Base-by-base conservation (phyloP, 2,113 vertebrate genomes). In the Prunella himalayana region DNA sequence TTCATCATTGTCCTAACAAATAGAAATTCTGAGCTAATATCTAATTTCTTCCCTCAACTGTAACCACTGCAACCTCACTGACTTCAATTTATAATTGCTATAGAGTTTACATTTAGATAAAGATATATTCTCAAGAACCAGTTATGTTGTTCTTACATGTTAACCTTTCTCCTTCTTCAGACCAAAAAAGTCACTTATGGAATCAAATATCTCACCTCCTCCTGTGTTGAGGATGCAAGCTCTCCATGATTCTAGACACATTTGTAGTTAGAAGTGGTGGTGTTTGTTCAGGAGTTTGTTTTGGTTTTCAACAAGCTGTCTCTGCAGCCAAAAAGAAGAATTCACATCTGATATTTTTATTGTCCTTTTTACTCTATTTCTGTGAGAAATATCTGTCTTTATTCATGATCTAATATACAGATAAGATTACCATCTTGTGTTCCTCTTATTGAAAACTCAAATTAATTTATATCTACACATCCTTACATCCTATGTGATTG, bases 371-470 rank as follows among this genome's bases (percentile, higher is more conserved):
- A 25, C 19, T 30, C 4, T 64, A 2, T 33, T 75, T 82, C 35
- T 81, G 6, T 69, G 37, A 59, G n/a, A 86, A 54, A 51, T 54
- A n/a, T 4, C 3, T 19, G 3, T 22, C 50, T 33, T 78, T 60
- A 42, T 37, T 49, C 17, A 10, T 0, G 0, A 13, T n/a, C 31
- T 71, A 47, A 83, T 51, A 53, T 25, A 53, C 11, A 42, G 20
- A 30, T 31, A 50, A 60, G 15, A 72, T 57, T 2, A 51, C 3
- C 63, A 21, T 47, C 22, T 72, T 33, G 3, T 83, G 19, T 45
- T 73, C 6, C 5, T 50, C 4, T 31, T 69, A 37, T 1, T 15
- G 13, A 91, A 82, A 87, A 44, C 3, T 2, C 22, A 45, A 80
- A 69, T 15, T 61, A 65, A 41, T 90, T 71, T 57, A 4, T 35